Conservation (phyloP, 2,113 vertebrate species). For the Anser brachyrhynchus region DNA sequence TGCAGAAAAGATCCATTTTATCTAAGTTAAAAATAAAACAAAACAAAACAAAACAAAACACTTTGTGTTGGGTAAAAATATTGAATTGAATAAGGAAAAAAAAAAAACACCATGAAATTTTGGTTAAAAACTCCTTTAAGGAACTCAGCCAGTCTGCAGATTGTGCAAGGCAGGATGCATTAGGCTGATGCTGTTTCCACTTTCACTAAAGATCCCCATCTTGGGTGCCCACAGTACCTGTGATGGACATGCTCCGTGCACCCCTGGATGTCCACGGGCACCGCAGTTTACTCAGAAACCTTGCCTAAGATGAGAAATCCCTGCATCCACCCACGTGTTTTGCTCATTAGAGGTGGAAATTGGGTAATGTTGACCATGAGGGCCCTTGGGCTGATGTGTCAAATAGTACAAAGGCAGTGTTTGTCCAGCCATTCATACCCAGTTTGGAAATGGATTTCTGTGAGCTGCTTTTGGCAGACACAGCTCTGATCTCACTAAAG, state of each 20-base stretch:
- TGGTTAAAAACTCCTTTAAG: background rate
- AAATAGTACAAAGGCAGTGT: background rate
- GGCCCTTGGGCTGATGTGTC: background rate
- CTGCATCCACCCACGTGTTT: background rate
- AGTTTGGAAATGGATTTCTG: background rate
- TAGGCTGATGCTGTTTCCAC: background rate
- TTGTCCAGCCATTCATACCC: background rate
- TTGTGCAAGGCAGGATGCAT: background rate
- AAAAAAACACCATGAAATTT: background rate
- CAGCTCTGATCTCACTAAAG: background rate
- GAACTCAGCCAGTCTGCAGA: background rate
- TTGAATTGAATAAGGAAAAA: background rate
- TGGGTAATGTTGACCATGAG: background rate
- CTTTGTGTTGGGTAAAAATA: background rate
- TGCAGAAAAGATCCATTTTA: background rate
- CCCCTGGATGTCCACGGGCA: background rate
- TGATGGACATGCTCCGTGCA: background rate
- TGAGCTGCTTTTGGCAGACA: background rate
- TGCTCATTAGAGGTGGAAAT: background rate
- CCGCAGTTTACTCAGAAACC: background rate
- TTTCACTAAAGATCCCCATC: background rate
- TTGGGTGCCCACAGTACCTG: background rate
- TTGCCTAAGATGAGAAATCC: background rate
- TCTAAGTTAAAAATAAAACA: background rate
- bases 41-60: background rate